A percentile compares a stretch with the other conserved stretches of the same genome.
Conservation (phyloP, 2,888 invertebrate genomes). For the Drosophila antonietae region DNA sequence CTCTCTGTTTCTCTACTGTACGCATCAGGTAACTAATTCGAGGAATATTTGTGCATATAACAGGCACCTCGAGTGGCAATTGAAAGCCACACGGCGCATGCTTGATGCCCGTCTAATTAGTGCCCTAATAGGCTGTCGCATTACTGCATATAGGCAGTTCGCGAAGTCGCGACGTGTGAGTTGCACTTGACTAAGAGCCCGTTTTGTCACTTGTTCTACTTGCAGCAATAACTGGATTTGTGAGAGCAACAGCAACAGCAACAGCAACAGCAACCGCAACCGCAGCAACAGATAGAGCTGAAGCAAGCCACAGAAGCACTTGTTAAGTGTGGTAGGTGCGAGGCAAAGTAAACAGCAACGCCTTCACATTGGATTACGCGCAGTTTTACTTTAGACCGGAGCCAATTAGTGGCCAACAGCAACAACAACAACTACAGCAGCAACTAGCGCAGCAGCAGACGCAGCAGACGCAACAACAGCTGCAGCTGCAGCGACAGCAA, state of each 20-base stretch:
- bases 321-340: constrained; percentile 57
- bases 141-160: constrained; percentile 22
- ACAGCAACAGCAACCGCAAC: constrained; percentile 22
- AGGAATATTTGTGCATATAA: constrained; percentile 5
- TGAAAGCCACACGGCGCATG: constrained; percentile 43
- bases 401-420: constrained; percentile 84
- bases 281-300: constrained; percentile 12
- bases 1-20: no score
- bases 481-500: constrained; percentile 61
- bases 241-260: neutral
- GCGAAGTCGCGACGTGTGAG: constrained; percentile 28
- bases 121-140: constrained; percentile 36
- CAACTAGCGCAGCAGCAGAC: constrained; percentile 51
- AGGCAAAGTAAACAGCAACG: constrained; percentile 68
- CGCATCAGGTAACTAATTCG: constrained; percentile 14
- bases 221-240: constrained; percentile 42
- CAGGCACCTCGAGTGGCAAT: constrained; percentile 23
- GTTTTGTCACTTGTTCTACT: constrained; percentile 57
- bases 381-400: constrained; percentile 84
- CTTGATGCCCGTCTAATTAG: constrained; percentile 68
- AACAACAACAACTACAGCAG: constrained; percentile 73
- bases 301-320: constrained; percentile 45
- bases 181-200: constrained; percentile 48
- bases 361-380: constrained; percentile 85
- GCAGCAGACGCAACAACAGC: constrained; percentile 58